phyloP scores from a whole-genome alignment of 2,113 vertebrate species.

The Scatophagus argus region DNA sequence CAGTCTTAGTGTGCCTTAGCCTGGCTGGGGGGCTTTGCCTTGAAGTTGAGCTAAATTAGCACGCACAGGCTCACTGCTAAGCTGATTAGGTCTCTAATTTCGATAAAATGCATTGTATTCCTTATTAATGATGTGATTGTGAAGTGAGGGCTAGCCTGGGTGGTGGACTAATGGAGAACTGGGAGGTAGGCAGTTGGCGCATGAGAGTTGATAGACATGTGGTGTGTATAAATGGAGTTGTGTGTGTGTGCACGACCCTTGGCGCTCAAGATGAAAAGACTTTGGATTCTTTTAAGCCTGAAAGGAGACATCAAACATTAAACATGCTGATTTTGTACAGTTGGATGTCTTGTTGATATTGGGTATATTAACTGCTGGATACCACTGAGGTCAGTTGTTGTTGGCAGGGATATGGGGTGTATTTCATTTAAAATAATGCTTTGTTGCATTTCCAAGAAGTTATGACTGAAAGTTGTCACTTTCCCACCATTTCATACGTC shows the following conservation, averaged over 20 bases:
- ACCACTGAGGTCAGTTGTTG: constrained; percentile 33
- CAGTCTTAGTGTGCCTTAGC: constrained; percentile 73
- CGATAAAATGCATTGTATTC: constrained; percentile 84
- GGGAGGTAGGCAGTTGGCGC: constrained; percentile 29
- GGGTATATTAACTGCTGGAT: constrained; percentile 30
- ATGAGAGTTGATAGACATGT: constrained; percentile 63
- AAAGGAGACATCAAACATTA: constrained; percentile 46
- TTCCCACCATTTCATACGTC: constrained; percentile 42
- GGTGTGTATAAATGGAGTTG: constrained; percentile 52
- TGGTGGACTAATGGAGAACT: constrained; percentile 67
- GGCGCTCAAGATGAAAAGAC: constrained; percentile 53
- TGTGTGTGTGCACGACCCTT: constrained; percentile 62
- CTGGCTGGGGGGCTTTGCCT: constrained; percentile 77
- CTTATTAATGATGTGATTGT: constrained; percentile 85
- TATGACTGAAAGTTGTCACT: constrained; percentile 43
- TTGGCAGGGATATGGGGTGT: constrained; percentile 36
- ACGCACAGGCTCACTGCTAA: constrained; percentile 83
- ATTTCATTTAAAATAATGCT: constrained; percentile 42
- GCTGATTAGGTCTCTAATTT: constrained; percentile 82
- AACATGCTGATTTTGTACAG: constrained; percentile 37
- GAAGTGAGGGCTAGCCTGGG: constrained; percentile 70
- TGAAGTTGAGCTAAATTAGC: constrained; percentile 86
- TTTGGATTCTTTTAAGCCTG: constrained; percentile 44
- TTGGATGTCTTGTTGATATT: constrained; percentile 43
- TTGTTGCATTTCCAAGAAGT: constrained; percentile 40